A percentile compares a stretch with the other conserved stretches of the same genome.
These are phyloP conservation scores for Sakesphorus luctuosus DNA, from an alignment of 2,113 vertebrate species.

Conservation along the genomic window DNA sequence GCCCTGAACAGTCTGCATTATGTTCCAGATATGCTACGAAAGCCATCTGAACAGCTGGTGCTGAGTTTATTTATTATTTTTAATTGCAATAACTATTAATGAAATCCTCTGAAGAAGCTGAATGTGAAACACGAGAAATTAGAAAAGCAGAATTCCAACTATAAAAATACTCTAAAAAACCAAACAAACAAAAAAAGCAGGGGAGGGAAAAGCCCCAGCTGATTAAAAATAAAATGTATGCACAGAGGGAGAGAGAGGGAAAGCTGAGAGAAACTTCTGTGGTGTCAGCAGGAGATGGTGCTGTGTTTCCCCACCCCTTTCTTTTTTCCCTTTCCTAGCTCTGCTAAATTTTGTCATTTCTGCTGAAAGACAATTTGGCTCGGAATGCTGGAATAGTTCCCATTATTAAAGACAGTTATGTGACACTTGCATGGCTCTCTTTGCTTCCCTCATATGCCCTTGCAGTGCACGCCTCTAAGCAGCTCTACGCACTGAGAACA, in stretches of 20 bases:
- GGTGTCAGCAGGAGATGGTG: constrained; percentile 57
- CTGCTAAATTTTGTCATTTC: constrained; percentile 45
- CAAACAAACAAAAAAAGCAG: background rate
- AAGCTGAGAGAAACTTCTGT: constrained; percentile 35
- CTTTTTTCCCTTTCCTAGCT: constrained; percentile 21
- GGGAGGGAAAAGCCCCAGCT: constrained; percentile 26
- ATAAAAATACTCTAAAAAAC: constrained; percentile 14
- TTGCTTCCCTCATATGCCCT: background rate
- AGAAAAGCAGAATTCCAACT: constrained; percentile 54
- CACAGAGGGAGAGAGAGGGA: background rate
- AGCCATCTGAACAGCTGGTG: constrained; percentile 74
- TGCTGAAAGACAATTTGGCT: constrained; percentile 53
- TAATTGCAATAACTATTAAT: constrained; percentile 74
- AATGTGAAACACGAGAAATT: constrained; percentile 53
- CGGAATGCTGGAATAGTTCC: background rate
- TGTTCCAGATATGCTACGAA: constrained; percentile 59
- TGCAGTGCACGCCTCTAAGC: background rate
- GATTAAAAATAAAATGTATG: constrained; percentile 54
- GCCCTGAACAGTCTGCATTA: constrained; percentile 55
- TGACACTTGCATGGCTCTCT: constrained; percentile 7
- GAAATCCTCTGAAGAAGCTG: constrained; percentile 70
- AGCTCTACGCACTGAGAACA: rapidly evolving
- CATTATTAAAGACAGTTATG: constrained; percentile 1
- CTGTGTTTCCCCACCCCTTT: constrained; percentile 59
- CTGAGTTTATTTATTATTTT: constrained; percentile 77